Base-by-base conservation (phyloP, 2,113 vertebrate genomes). In the Sebastes schlegelii region DNA sequence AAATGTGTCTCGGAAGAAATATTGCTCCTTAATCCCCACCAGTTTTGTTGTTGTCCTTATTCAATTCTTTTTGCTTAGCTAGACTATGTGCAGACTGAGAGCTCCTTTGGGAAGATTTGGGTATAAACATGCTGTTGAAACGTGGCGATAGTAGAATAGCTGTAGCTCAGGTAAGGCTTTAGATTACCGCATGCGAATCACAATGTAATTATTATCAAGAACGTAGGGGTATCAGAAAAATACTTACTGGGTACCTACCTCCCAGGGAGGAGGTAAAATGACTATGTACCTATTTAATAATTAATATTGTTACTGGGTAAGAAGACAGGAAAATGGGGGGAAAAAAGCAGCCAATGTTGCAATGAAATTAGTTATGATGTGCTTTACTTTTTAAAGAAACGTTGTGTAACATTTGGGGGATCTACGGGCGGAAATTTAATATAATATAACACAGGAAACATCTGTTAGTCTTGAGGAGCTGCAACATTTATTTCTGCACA, bases 11-110 rank as follows among this genome's bases (percentile, higher is more conserved):
- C 48, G 42, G 14, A 77, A 52, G 46, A 51, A 10, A 75, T 63
- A 40, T n/a, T 46, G 42, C 11, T 68, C 17, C 45, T 54, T 26
- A 14, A 74, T 40, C 74, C 6, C 12, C 26, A 61, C 34, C 45
- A 82, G 34, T 14, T 61, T 83, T 86, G 21, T 48, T 17, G 14
- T 67, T 49, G 68, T 23, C 48, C 21, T 57, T 51, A 14, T 26
- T 67, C 10, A 61, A 54, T 17, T 48, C 4, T 52, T 72, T 58
- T 60, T 34, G 8, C 11, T 60, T 60, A 16, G 17, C 2, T 52
- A 63, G 42, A 42, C 23, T 42, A 11, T 43, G 48, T 17, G 49
- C 34, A 55, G n/a, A 34, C 34, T 34, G 34, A 73, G 55, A 52
- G 14, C 43, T 46, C 7, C 5, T 5, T 62, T 26, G 14, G 7